A percentile compares a stretch with the other conserved stretches of the same genome.
phyloP scores from a whole-genome alignment of 2,888 invertebrate genomes.

The Pyrrhia umbra region DNA sequence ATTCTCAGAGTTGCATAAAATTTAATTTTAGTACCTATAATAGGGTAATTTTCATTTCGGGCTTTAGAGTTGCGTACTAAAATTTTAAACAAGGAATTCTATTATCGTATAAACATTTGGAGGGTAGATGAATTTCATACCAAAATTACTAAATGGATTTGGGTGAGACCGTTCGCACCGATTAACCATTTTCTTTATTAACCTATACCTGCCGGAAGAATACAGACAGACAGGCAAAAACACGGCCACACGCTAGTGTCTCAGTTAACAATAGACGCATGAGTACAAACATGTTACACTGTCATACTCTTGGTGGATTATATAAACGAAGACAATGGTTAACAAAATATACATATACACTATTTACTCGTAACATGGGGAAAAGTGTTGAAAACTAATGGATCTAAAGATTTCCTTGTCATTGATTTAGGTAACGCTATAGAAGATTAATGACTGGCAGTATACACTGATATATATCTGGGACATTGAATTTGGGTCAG shows the following conservation, averaged over 20 bases:
- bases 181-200: no score
- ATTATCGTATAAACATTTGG: no score
- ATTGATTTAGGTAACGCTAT: constrained; percentile 1
- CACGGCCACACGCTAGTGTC: neutral
- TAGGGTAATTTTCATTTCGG: no score
- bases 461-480: neutral
- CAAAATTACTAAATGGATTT: no score
- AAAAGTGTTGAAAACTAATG: neutral
- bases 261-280: neutral
- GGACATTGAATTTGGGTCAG: neutral
- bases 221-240: no score
- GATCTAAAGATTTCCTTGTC: constrained; percentile 2
- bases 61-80: no score
- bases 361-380: constrained; percentile 1
- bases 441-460: neutral
- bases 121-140: no score
- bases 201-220: no score
- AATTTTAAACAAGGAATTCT: no score
- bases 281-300: neutral
- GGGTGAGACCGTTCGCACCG: no score
- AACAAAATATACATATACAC: neutral
- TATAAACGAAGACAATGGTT: neutral
- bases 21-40: no score
- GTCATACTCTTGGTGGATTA: neutral
- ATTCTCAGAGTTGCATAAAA: no score